Conservation (phyloP, 2,888 invertebrate species). For the Flabesymbios commensalis region DNA sequence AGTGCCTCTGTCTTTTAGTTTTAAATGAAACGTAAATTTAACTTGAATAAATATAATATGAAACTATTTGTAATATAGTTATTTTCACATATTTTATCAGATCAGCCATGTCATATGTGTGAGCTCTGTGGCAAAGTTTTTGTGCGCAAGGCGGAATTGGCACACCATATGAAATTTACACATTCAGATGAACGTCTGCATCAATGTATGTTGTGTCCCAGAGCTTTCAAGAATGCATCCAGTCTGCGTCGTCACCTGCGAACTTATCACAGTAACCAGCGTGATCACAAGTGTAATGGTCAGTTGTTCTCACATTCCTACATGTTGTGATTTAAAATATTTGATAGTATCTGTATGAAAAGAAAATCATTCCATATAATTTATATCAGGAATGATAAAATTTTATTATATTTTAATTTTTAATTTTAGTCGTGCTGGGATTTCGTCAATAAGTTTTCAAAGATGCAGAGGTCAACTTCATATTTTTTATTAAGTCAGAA, state of each 20-base stretch:
- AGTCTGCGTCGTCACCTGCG: conserved; percentile 14
- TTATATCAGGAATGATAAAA: background rate
- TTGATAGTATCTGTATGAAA: background rate
- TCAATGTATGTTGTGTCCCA: conserved; percentile 16
- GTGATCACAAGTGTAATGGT: conserved; percentile 18
- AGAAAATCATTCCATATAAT: background rate
- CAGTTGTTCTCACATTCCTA: background rate
- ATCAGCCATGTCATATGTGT: conserved; percentile 8
- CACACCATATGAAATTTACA: conserved; percentile 12
- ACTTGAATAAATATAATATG: background rate
- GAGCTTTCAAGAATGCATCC: conserved; percentile 19
- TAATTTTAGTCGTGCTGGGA: background rate
- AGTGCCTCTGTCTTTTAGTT: too few relatives aligned
- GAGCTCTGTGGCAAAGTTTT: conserved; percentile 18
- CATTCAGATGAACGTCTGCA: conserved; percentile 8
- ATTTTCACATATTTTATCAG: background rate
- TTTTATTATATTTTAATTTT: background rate
- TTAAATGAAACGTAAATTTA: too few relatives aligned
- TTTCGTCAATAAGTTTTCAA: too few relatives aligned
- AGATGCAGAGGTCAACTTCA: too few relatives aligned
- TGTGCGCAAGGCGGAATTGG: conserved; percentile 16
- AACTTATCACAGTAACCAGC: conserved; percentile 18
- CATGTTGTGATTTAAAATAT: background rate
- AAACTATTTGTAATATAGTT: background rate
- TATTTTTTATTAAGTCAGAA: too few relatives aligned